Conservation (phyloP, 2,797 vertebrate genomes). For the Cyclopterus lumpus region DNA sequence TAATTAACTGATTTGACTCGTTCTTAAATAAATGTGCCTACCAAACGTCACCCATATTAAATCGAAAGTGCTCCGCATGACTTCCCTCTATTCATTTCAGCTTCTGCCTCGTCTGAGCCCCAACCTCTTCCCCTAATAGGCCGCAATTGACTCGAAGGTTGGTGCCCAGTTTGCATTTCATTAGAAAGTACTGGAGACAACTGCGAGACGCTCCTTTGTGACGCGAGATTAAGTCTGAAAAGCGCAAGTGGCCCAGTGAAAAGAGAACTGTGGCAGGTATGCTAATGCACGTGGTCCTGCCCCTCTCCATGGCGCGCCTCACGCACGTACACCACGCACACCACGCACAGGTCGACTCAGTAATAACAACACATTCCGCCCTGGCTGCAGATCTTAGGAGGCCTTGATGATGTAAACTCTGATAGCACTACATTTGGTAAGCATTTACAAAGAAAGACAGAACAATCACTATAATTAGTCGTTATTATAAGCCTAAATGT, state of each 20-base stretch:
- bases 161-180: slow-evolving; percentile 74
- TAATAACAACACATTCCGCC: slow-evolving; percentile 9
- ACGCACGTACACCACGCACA: slow-evolving; percentile 33
- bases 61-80: slow-evolving; percentile 58
- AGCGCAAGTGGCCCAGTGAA: slow-evolving; percentile 67
- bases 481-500: neutral
- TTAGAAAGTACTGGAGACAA: slow-evolving; percentile 67
- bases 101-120: slow-evolving; percentile 30
- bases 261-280: slow-evolving; percentile 68
- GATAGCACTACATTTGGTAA: neutral
- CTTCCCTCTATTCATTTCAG: slow-evolving; percentile 34
- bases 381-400: neutral
- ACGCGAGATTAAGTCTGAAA: slow-evolving; percentile 67
- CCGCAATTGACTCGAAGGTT: slow-evolving; percentile 42
- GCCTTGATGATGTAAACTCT: slow-evolving; percentile 1
- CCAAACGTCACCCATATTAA: slow-evolving; percentile 15
- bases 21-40: neutral
- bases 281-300: slow-evolving; percentile 58
- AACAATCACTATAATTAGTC: slow-evolving; percentile 8
- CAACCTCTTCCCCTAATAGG: slow-evolving; percentile 34
- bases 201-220: slow-evolving; percentile 69
- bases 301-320: slow-evolving; percentile 22
- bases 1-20: neutral
- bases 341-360: slow-evolving; percentile 12
- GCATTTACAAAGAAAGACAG: neutral